Evolutionary conservation across 2,113 vertebrate species (phyloP).

Genomic region (Hippocampus barbouri): DNA sequence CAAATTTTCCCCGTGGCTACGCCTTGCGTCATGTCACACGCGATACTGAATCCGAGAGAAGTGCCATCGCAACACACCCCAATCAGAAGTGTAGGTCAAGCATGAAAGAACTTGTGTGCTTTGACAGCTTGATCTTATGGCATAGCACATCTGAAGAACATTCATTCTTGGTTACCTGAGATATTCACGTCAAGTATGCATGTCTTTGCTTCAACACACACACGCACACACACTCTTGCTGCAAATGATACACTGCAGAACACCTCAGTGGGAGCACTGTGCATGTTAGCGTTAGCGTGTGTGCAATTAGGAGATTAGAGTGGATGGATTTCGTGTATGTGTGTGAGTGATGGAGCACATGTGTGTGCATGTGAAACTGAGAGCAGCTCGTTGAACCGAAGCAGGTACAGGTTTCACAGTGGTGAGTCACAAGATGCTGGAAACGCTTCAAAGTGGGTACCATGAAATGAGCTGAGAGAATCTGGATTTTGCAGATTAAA

Average conservation of each 20-base stretch:
- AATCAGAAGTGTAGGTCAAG: slow-evolving; percentile 25
- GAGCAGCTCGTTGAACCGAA: slow-evolving; percentile 12
- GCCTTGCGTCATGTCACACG: slow-evolving; percentile 47
- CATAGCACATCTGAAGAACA: slow-evolving; percentile 21
- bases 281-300: slow-evolving; percentile 7
- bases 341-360: slow-evolving; percentile 8
- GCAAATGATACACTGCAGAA: slow-evolving; percentile 15
- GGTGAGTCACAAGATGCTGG: slow-evolving; percentile 51
- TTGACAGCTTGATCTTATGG: slow-evolving; percentile 32
- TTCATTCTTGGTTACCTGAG: slow-evolving; percentile 27
- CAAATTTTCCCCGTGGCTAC: slow-evolving; percentile 17
- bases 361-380: slow-evolving; percentile 20
- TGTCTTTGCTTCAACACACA: slow-evolving; percentile 17
- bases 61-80: slow-evolving; percentile 53
- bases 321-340: not conserved
- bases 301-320: not conserved
- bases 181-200: slow-evolving; percentile 7
- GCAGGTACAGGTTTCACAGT: slow-evolving; percentile 50
- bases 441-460: slow-evolving; percentile 53
- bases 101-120: slow-evolving; percentile 45
- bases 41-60: slow-evolving; percentile 50
- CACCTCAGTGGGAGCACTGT: slow-evolving; percentile 4
- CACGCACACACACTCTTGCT: slow-evolving; percentile 6
- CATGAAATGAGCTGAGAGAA: slow-evolving; percentile 55
- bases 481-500: slow-evolving; percentile 49